Percentiles rank a stretch among this genome's conserved stretches.
Evolutionary conservation across 2,113 vertebrate genomes (phyloP).

Genomic region (Tachuris rubrigastra): DNA sequence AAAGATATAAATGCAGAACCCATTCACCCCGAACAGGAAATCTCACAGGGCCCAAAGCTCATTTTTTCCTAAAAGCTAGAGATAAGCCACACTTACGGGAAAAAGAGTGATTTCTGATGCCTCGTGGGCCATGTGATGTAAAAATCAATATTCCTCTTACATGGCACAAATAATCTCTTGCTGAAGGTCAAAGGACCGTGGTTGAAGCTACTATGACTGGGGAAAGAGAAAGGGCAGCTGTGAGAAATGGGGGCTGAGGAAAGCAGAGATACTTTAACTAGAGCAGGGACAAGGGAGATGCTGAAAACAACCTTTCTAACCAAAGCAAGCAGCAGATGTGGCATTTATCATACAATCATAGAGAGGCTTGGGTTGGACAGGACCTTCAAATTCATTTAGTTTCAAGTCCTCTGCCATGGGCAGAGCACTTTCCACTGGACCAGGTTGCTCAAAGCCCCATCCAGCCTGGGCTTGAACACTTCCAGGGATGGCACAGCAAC

Average conservation of each 20-base stretch:
- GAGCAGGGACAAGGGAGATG: not conserved
- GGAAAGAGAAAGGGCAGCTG: not conserved
- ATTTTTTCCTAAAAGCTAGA: constrained; percentile 28
- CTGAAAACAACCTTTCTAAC: not conserved
- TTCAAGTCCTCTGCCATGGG: not conserved
- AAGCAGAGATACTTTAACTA: not conserved
- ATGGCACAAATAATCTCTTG: not conserved
- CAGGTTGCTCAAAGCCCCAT: not conserved
- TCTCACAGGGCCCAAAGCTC: not conserved
- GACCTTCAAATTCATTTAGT: not conserved
- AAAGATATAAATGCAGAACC: not conserved
- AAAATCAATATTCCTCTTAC: constrained; percentile 33
- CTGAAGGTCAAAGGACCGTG: not conserved
- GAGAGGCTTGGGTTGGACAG: not conserved
- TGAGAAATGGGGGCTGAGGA: not conserved
- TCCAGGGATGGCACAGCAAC: not conserved
- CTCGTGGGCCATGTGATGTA: not conserved
- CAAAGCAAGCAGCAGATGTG: not conserved
- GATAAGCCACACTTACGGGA: not conserved
- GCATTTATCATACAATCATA: rapidly evolving
- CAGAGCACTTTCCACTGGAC: not conserved
- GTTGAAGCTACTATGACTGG: not conserved
- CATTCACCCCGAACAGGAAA: not conserved
- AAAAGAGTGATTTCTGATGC: not conserved
- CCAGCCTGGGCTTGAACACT: not conserved